Evolutionary conservation across 2,888 invertebrate species (phyloP).

Genomic region (Pseudococcus jackbeardsleyi): DNA sequence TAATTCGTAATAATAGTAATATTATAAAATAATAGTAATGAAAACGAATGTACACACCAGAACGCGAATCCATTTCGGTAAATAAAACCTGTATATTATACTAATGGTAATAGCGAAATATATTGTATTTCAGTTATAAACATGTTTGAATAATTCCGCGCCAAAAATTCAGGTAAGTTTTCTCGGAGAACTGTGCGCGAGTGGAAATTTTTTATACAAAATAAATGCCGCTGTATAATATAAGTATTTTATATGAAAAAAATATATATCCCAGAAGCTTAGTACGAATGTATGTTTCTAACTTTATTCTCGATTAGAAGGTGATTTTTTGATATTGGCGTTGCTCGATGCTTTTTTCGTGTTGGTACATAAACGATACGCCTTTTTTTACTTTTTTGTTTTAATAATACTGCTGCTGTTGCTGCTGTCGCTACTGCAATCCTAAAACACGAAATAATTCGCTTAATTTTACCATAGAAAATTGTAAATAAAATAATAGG

Average conservation of each 20-base stretch:
- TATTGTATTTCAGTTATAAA: conserved; percentile 52
- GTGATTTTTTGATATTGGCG: conserved; percentile 17
- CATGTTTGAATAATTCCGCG: conserved; percentile 44
- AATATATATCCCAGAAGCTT: conserved; percentile 27
- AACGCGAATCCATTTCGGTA: conserved; percentile 51
- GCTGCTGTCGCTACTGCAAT: conserved; percentile 58
- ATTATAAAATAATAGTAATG: conserved; percentile 33
- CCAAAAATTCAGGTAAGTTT: neutral
- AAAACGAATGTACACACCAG: conserved; percentile 60
- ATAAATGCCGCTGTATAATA: conserved; percentile 47
- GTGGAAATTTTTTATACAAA: conserved; percentile 53
- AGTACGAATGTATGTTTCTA: conserved; percentile 54
- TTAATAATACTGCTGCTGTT: conserved; percentile 58
- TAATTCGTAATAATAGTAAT: conserved; percentile 51
- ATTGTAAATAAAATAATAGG: neutral
- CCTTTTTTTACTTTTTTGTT: neutral
- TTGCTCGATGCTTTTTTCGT: neutral
- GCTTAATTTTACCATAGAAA: neutral
- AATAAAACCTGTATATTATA: conserved; percentile 29
- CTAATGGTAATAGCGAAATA: conserved; percentile 62
- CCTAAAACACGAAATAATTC: conserved; percentile 36
- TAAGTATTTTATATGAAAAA: conserved; percentile 36
- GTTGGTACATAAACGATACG: conserved; percentile 9
- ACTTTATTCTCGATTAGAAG: conserved; percentile 24
- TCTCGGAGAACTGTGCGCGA: conserved; percentile 21